These are phyloP conservation scores for Noctua fimbriata DNA, from an alignment of 2,888 invertebrate species.

Conservation along the genomic window DNA sequence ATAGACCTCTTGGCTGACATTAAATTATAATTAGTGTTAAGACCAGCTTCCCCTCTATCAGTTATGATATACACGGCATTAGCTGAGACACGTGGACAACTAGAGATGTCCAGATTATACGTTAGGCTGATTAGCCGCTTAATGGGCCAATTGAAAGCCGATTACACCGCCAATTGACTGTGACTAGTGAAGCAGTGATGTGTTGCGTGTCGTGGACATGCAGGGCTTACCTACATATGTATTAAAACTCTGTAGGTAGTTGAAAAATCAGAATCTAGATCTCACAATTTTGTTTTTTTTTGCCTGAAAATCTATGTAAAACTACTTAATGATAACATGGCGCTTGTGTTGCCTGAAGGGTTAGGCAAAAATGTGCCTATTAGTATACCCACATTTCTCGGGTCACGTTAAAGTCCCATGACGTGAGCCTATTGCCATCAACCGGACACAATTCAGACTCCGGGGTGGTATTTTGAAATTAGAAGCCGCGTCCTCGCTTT, in stretches of 20 bases:
- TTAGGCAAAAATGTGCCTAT: background rate
- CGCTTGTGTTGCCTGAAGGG: background rate
- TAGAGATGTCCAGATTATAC: constrained; percentile 44
- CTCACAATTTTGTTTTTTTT: background rate
- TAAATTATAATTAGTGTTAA: background rate
- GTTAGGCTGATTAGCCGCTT: constrained; percentile 51
- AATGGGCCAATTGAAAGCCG: constrained; percentile 56
- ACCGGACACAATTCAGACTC: background rate
- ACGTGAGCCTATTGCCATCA: background rate
- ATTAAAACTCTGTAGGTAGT: background rate
- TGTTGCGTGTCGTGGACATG: constrained; percentile 22
- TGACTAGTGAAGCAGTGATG: constrained; percentile 27
- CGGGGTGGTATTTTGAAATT: background rate
- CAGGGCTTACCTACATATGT: background rate
- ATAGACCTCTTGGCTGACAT: background rate
- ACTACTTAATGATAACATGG: background rate
- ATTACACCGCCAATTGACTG: constrained; percentile 53
- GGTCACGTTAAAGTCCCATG: background rate
- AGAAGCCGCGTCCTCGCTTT: background rate
- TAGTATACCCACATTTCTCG: background rate
- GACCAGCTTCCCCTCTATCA: background rate
- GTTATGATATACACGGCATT: background rate
- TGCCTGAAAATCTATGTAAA: background rate
- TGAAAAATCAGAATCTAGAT: background rate
- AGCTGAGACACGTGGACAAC: constrained; percentile 16